A percentile compares a stretch with the other conserved stretches of the same genome.
These are phyloP conservation scores for Miichthys miiuy DNA, from an alignment of 2,797 vertebrate species.

Conservation along the genomic window DNA sequence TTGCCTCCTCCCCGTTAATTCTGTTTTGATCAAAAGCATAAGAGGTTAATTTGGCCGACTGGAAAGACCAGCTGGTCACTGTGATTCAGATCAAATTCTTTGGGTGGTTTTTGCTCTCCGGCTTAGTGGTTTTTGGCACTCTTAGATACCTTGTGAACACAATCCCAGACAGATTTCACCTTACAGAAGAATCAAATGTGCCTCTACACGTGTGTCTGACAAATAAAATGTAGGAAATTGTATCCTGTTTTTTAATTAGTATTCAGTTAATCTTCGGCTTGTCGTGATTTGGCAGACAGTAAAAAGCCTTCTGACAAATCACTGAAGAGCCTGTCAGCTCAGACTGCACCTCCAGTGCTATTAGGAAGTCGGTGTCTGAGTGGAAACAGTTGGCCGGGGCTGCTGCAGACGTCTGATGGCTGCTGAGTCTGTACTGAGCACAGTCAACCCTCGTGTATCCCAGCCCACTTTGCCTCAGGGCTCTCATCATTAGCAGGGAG, in stretches of 20 bases:
- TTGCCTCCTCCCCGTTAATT: constrained; percentile 76
- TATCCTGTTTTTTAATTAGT: constrained; percentile 20
- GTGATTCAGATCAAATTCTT: constrained; percentile 75
- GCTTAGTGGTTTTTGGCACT: constrained; percentile 48
- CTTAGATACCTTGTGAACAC: constrained; percentile 53
- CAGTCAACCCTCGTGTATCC: constrained; percentile 55
- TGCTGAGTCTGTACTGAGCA: constrained; percentile 40
- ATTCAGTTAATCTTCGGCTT: constrained; percentile 38
- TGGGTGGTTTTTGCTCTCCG: constrained; percentile 47
- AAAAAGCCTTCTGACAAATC: constrained; percentile 58
- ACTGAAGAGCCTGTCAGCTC: constrained; percentile 51
- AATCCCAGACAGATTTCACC: background rate
- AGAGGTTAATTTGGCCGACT: constrained; percentile 79
- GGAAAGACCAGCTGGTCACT: constrained; percentile 78
- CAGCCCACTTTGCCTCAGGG: constrained; percentile 69
- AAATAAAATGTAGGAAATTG: constrained; percentile 10
- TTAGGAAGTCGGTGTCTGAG: constrained; percentile 63
- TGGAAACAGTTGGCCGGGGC: constrained; percentile 73
- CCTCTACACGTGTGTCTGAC: background rate
- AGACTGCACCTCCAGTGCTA: constrained; percentile 46
- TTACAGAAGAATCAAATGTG: background rate
- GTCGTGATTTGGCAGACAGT: constrained; percentile 47
- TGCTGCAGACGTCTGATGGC: constrained; percentile 69
- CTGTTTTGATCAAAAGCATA: constrained; percentile 84
- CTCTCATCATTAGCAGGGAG: constrained; percentile 73